Evolutionary conservation across 2,113 vertebrate genomes (phyloP).

Genomic region (Chinchilla lanigera): DNA sequence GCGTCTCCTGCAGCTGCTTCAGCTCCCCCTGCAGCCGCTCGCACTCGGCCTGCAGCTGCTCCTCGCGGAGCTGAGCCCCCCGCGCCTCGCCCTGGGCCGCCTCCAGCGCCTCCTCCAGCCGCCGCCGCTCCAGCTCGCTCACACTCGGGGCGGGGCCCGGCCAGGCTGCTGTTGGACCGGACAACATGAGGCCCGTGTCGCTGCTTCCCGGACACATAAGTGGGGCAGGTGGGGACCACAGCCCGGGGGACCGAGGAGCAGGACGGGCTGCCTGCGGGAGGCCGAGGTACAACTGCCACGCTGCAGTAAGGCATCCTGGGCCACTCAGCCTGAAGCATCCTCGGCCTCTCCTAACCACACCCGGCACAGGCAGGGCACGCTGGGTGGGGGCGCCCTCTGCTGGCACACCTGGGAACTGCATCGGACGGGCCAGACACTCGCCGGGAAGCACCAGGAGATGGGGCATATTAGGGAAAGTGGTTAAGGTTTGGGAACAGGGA

Average conservation of each 20-base stretch:
- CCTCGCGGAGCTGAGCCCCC: conserved; percentile 94
- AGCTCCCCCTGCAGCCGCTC: conserved; percentile 94
- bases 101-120: conserved; percentile 94
- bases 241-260: background rate
- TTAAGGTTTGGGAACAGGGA: background rate
- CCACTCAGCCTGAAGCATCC: background rate
- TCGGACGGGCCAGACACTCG: background rate
- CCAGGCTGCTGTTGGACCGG: conserved; percentile 85
- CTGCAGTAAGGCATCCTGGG: background rate
- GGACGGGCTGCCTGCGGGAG: background rate
- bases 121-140: conserved; percentile 91
- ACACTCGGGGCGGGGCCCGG: conserved; percentile 89
- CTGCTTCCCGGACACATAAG: background rate
- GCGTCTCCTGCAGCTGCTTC: conserved; percentile 90
- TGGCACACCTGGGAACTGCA: background rate
- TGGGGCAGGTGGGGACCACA: background rate
- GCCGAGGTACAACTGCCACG: background rate
- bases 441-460: background rate
- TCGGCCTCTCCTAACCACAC: background rate
- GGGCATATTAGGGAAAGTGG: background rate
- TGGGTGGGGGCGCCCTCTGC: conserved; percentile 72
- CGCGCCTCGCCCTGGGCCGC: conserved; percentile 92
- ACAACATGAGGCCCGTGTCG: background rate
- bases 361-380: background rate
- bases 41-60: conserved; percentile 93